Evolutionary conservation across 30 jellyfish, hydroid and myxozoan species (phyloP).

Genomic region (Hydra vulgaris): DNA sequence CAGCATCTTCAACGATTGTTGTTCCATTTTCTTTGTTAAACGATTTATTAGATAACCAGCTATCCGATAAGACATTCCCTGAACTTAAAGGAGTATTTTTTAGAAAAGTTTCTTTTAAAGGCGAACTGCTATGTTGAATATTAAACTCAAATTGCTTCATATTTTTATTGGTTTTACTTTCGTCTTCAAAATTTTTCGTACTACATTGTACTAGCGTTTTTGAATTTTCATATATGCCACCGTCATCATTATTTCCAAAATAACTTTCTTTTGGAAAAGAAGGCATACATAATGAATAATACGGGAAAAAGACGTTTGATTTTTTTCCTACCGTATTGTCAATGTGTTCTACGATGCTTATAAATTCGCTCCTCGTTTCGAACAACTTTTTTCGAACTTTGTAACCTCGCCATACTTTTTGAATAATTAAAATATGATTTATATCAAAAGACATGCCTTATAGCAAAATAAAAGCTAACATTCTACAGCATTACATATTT

Average conservation of each 20-base stretch:
- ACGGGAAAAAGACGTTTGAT: neutral
- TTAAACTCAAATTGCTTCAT: neutral
- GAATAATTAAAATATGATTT: neutral
- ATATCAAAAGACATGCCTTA: neutral
- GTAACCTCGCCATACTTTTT: conserved; percentile 18
- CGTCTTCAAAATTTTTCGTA: neutral
- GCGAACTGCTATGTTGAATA: neutral
- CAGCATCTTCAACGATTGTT: neutral
- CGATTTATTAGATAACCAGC: conserved; percentile 25
- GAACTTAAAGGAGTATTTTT: neutral
- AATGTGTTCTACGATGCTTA: conserved; percentile 1
- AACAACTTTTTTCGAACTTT: neutral
- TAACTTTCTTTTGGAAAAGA: neutral
- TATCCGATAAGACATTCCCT: neutral
- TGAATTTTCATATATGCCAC: neutral
- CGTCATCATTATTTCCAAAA: neutral
- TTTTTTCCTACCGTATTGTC: neutral
- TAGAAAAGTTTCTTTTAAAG: neutral
- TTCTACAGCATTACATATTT: too few species aligned
- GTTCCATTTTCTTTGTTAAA: neutral
- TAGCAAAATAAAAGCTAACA: neutral
- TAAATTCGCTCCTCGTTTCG: conserved; percentile 16
- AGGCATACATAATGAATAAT: conserved; percentile 3
- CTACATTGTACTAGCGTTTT: neutral
- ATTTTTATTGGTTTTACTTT: neutral